Percentiles rank a stretch among this genome's conserved stretches.
Conservation (phyloP, 2,888 invertebrate genomes). For the Lasioglossum calceatum region DNA sequence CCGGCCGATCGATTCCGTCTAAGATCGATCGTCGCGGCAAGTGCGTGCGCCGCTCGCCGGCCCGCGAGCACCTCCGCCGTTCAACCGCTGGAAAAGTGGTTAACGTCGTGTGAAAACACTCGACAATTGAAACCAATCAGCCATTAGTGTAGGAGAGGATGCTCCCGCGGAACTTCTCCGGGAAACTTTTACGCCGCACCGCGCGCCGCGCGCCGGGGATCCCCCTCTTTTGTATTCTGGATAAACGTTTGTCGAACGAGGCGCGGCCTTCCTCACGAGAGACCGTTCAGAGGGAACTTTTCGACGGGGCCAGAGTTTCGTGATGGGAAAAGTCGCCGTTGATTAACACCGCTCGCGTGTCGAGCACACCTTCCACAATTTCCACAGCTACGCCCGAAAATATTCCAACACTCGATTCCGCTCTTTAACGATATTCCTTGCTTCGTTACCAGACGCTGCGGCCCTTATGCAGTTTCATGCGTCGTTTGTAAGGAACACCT, state of each 20-base stretch:
- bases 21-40: constrained; percentile 67
- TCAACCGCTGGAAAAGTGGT: constrained; percentile 21
- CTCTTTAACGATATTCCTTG: not conserved
- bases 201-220: not conserved
- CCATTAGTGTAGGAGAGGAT: not conserved
- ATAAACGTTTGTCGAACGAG: constrained; percentile 14
- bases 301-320: not conserved
- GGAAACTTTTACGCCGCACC: not conserved
- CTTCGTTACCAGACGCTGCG: too few species aligned
- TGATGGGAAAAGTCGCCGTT: not conserved
- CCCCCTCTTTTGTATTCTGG: not conserved
- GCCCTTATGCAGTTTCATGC: too few species aligned
- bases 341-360: not conserved
- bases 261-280: not conserved
- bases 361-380: not conserved
- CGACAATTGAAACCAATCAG: constrained; percentile 23
- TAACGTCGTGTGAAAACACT: constrained; percentile 14
- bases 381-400: not conserved
- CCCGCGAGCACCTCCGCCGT: not conserved
- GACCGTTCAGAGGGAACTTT: constrained; percentile 7
- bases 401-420: not conserved
- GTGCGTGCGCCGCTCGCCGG: constrained; percentile 68
- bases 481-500: too few species aligned
- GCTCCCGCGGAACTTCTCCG: too few species aligned
- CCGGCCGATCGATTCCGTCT: constrained; percentile 64